phyloP scores from a whole-genome alignment of 2,797 vertebrate genomes.

The Ctenopoma kingsleyae region DNA sequence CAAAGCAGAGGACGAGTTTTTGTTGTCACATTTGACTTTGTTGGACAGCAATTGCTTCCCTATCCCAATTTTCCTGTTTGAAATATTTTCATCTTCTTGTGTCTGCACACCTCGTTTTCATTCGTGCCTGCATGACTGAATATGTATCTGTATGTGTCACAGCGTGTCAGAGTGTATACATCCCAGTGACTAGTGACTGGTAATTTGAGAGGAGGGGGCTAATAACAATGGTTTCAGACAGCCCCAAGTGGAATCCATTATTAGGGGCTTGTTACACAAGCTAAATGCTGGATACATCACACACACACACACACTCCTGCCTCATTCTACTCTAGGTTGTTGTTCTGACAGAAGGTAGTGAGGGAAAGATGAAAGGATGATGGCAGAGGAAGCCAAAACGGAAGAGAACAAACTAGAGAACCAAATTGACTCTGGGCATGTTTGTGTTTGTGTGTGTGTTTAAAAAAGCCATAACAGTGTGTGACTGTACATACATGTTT shows the following conservation, averaged over 20 bases:
- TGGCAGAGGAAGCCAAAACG: conserved; percentile 15
- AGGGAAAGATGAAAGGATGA: conserved; percentile 24
- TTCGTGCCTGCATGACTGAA: conserved; percentile 32
- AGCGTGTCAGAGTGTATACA: conserved; percentile 31
- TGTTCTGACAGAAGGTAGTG: neutral
- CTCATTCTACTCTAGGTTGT: neutral
- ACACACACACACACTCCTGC: neutral
- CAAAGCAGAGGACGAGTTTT: conserved; percentile 23
- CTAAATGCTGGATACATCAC: conserved; percentile 33
- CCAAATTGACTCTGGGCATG: conserved; percentile 23
- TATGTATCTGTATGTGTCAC: conserved; percentile 28
- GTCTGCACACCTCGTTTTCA: conserved; percentile 35
- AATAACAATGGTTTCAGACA: conserved; percentile 67
- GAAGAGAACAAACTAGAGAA: conserved; percentile 30
- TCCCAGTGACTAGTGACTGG: conserved; percentile 43
- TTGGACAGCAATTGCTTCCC: conserved; percentile 47
- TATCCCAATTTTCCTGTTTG: conserved; percentile 29
- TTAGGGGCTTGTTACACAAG: conserved; percentile 52
- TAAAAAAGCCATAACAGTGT: neutral
- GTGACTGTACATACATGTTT: conserved; percentile 10
- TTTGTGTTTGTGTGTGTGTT: conserved; percentile 8
- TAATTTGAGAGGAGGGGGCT: conserved; percentile 63
- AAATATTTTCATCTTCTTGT: conserved; percentile 34
- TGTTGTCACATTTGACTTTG: conserved; percentile 58
- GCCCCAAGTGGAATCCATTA: conserved; percentile 53